phyloP scores from a whole-genome alignment of 2,888 invertebrate species.

The Drosophila nigricruria region DNA sequence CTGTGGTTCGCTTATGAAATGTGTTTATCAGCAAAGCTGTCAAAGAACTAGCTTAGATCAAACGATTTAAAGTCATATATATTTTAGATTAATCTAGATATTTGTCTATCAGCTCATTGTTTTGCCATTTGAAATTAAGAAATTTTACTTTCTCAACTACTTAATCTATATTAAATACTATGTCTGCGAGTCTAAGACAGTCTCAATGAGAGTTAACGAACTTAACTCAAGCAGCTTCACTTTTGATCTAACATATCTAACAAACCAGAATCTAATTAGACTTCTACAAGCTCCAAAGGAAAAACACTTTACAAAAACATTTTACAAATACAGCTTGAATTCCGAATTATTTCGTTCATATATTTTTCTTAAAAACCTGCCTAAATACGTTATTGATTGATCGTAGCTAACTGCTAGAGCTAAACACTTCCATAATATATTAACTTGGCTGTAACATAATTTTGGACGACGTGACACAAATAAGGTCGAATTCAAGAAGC shows the following conservation, averaged over 20 bases:
- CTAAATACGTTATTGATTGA: slow-evolving; percentile 6
- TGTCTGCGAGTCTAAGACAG: not conserved
- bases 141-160: not conserved
- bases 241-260: not conserved
- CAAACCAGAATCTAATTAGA: not conserved
- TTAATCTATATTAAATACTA: not conserved
- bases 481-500: not conserved
- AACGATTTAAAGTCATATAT: not conserved
- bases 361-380: not conserved
- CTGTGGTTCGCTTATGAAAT: not conserved
- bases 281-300: not conserved
- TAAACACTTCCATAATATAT: not conserved
- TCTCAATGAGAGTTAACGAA: not conserved
- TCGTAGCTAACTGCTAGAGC: not conserved
- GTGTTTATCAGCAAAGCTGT: not conserved
- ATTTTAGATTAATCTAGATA: not conserved
- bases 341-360: not conserved
- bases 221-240: not conserved
- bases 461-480: slow-evolving; percentile 9
- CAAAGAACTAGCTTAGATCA: not conserved
- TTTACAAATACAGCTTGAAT: not conserved
- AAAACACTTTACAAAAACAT: no score
- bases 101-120: not conserved
- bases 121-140: not conserved
- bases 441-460: not conserved